These are phyloP conservation scores for Hydrotaea cyrtoneurina DNA, from an alignment of 2,888 invertebrate genomes.

Conservation along the genomic window DNA sequence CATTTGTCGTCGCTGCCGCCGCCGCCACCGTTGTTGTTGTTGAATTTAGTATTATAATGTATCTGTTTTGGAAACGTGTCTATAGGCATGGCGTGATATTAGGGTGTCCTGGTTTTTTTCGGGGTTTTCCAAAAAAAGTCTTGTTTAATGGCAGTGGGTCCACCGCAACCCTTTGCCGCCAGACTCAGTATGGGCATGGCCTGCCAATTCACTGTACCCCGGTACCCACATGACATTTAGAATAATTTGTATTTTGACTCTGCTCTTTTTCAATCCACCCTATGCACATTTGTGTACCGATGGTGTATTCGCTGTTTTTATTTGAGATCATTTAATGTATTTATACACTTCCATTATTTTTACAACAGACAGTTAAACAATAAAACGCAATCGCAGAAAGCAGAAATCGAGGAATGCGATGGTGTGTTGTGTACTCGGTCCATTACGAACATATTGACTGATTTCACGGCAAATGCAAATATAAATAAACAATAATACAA, in stretches of 20 bases:
- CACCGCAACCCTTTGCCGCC: too few species aligned
- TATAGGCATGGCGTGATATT: neutral
- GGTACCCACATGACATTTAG: too few species aligned
- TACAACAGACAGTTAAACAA: neutral
- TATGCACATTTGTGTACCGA: too few species aligned
- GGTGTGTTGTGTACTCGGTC: neutral
- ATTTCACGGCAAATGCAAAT: neutral
- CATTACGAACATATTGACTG: constrained; percentile 24
- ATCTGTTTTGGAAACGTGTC: neutral
- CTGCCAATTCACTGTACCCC: too few species aligned
- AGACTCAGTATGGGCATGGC: too few species aligned
- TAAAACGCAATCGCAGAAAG: neutral
- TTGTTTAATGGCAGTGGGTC: too few species aligned
- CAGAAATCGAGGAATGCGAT: neutral
- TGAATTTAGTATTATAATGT: neutral
- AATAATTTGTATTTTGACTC: too few species aligned
- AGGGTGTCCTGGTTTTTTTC: too few species aligned
- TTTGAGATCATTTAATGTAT: neutral
- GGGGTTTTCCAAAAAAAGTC: too few species aligned
- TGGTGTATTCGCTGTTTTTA: neutral
- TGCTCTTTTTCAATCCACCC: too few species aligned
- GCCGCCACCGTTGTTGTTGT: neutral
- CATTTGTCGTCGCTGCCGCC: neutral
- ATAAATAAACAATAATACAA: too few species aligned
- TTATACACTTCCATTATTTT: constrained; percentile 10